Percentiles rank a stretch among this genome's conserved stretches.
Conservation (phyloP, 2,797 vertebrate genomes). For the Pelobates cultripes region DNA sequence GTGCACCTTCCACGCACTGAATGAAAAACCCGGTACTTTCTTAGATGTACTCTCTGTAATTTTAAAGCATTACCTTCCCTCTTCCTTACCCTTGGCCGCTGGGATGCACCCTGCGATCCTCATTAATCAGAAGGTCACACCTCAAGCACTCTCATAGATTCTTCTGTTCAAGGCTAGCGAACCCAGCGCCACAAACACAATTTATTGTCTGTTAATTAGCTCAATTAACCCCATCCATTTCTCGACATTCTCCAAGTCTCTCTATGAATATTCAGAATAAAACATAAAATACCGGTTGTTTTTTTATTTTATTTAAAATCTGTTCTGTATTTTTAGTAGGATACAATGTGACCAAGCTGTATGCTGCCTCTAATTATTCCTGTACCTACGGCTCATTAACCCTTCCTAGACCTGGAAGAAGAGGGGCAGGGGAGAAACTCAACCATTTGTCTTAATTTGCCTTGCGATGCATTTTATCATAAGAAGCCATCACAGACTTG, state of each 20-base stretch:
- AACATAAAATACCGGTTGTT: neutral
- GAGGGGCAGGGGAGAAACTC: neutral
- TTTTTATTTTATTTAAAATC: too few species aligned
- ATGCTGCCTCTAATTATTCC: slow-evolving; percentile 44
- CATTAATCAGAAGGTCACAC: slow-evolving; percentile 50
- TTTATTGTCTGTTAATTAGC: slow-evolving; percentile 50
- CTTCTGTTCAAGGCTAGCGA: slow-evolving; percentile 20
- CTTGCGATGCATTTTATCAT: slow-evolving; percentile 35
- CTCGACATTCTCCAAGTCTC: neutral
- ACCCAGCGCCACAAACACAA: slow-evolving; percentile 18
- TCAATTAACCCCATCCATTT: slow-evolving; percentile 37
- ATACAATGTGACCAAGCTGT: slow-evolving; percentile 12
- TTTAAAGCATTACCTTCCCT: neutral
- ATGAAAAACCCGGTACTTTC: too few species aligned
- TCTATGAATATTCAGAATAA: neutral
- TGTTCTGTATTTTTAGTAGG: slow-evolving; percentile 6
- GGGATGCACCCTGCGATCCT: slow-evolving; percentile 33
- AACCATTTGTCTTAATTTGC: slow-evolving; percentile 50
- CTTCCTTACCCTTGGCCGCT: slow-evolving; percentile 20
- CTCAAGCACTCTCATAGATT: slow-evolving; percentile 17
- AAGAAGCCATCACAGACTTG: slow-evolving; percentile 46
- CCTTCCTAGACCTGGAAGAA: slow-evolving; percentile 24
- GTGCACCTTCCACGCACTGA: too few species aligned
- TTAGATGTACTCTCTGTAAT: too few species aligned
- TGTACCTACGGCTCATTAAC: slow-evolving; percentile 47